These are phyloP conservation scores for Clangula hyemalis DNA, from an alignment of 2,797 vertebrate species.

Conservation along the genomic window DNA sequence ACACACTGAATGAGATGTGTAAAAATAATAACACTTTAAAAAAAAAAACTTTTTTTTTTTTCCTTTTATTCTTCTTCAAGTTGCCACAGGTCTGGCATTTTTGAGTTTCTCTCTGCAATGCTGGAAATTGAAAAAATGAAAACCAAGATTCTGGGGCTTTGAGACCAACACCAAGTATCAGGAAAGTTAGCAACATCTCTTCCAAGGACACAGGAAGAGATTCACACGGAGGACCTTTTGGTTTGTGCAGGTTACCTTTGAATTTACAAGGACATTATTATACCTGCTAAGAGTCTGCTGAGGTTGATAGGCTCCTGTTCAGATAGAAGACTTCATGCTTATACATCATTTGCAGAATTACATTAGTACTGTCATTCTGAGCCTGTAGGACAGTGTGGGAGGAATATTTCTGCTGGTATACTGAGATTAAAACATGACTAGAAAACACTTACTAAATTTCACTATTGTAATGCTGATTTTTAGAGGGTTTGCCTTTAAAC, in stretches of 20 bases:
- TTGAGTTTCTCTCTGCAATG: background rate
- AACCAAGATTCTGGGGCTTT: background rate
- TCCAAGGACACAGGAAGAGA: background rate
- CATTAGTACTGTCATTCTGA: background rate
- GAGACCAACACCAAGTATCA: background rate
- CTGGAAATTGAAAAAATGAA: background rate
- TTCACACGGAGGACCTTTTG: background rate
- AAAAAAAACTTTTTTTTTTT: background rate
- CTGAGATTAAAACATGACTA: background rate
- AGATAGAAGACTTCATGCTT: background rate
- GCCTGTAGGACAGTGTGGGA: background rate
- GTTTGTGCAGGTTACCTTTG: background rate
- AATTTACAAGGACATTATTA: background rate
- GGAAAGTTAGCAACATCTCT: background rate
- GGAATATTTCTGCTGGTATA: background rate
- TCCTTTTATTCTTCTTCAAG: background rate
- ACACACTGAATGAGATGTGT: background rate
- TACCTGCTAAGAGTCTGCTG: background rate
- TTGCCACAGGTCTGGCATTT: background rate
- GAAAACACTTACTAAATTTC: background rate
- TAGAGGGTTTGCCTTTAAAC: background rate
- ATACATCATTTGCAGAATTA: background rate
- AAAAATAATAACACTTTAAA: background rate
- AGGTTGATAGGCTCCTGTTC: background rate
- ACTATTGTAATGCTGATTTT: background rate